Evolutionary conservation across 1,140 invertebrate species (phyloP), one percentile per base, ranked within the genome.

Genomic region (Drosophila rufa): DNA sequence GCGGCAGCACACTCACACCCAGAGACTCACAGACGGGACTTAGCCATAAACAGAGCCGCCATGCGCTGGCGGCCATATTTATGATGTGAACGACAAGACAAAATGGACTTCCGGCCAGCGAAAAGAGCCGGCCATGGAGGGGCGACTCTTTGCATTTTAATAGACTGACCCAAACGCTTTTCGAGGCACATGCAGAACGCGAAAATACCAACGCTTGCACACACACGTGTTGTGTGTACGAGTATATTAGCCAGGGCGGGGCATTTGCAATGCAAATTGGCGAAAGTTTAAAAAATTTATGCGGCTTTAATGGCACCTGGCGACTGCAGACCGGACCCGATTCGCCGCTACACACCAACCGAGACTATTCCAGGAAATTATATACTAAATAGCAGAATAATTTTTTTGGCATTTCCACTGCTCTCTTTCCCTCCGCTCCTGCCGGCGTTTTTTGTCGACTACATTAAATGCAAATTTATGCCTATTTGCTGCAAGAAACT

Each of bases 51-150:
- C 74, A 81, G 78, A 59, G 50, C 70, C 74, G 85, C 81, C 84
- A 89, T 89, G 89, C 68, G 68, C 53, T 40, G 75, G 62, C 56
- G 62, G 67, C 75, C 68, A 90, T 90, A 90, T 90, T 90, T 90
- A 90, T 90, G 85, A 90, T 83, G 85, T 90, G 85, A 90, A 85
- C 85, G 85, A 90, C 85, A 90, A 90, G 85, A 90, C 85, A 90
- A 90, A 90, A 90, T 90, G 85, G 81, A 90, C 85, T 90, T 90
- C 85, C 85, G 84, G 58, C 42, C 64, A 60, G 46, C 56, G 22
- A 51, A 55, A 30, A 47, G 46, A 22, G 33, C 33, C 8, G 43
- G 55, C 43, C 30, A 40, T 19, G 56, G 43, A 11, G 69, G 19
- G 15, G 17, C 14, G 53, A 60, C 64, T 75, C 79, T 89, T 90